A percentile compares a stretch with the other conserved stretches of the same genome.
Conservation (phyloP, 2,888 invertebrate species). For the Phrixothrix hirtus region DNA sequence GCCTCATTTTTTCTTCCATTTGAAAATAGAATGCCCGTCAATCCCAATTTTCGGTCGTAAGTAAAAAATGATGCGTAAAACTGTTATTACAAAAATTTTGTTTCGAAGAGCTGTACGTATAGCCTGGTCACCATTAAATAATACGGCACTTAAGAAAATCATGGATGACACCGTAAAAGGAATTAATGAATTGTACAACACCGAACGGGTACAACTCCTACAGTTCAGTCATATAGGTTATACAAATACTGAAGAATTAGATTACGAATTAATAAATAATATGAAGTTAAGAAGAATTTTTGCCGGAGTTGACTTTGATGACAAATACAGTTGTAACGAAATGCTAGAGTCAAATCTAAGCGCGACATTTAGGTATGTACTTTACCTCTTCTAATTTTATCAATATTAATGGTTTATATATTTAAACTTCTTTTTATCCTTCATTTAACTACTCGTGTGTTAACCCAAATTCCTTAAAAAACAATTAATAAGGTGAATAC, state of each 20-base stretch:
- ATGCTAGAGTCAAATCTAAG: background rate
- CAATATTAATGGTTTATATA: no score
- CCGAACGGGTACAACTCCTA: no score
- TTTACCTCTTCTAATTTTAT: no score
- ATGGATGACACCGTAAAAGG: background rate
- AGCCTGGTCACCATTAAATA: background rate
- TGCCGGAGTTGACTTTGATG: background rate
- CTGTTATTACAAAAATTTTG: no score
- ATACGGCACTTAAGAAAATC: background rate
- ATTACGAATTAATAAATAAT: background rate
- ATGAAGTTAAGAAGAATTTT: background rate
- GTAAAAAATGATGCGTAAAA: no score
- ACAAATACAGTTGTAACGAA: background rate
- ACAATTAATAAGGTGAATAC: no score
- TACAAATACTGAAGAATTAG: background rate
- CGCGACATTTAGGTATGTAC: background rate
- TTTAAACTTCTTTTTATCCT: no score
- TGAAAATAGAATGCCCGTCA: constrained; percentile 1
- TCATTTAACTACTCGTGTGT: no score
- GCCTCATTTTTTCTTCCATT: constrained; percentile 6
- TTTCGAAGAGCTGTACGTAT: no score
- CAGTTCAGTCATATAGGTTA: background rate
- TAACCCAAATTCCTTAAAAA: no score
- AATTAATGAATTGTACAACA: background rate
- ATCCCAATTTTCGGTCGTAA: constrained; percentile 9